These are phyloP conservation scores for Pionites leucogaster DNA, from an alignment of 2,113 vertebrate species.

Conservation along the genomic window DNA sequence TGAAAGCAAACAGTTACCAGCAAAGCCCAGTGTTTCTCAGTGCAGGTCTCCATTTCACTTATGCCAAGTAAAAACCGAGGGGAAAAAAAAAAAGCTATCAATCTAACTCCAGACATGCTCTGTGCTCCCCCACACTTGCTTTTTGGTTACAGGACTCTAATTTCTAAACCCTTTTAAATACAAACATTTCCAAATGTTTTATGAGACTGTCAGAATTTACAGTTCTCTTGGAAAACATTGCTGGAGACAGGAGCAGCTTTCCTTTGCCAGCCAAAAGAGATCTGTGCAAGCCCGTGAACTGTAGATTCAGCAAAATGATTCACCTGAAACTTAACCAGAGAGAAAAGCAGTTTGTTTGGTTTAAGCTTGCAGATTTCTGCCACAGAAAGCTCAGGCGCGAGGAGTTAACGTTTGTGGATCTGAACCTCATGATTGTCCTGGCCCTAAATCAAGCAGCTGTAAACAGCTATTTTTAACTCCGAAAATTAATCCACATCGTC, in stretches of 20 bases:
- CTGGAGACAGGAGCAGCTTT: neutral
- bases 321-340: conserved; percentile 9
- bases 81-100: neutral
- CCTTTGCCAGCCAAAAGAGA: neutral
- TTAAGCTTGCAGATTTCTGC: neutral
- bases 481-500: conserved; percentile 38
- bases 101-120: neutral
- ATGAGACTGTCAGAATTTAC: neutral
- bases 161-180: neutral
- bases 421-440: neutral
- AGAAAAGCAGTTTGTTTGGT: neutral
- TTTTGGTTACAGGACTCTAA: neutral
- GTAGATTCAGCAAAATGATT: conserved; percentile 36
- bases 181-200: neutral
- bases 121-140: neutral
- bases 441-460: conserved; percentile 58
- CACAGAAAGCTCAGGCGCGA: neutral
- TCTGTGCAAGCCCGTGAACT: neutral
- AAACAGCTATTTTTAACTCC: conserved; percentile 65
- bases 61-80: neutral
- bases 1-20: neutral
- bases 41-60: neutral
- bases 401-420: neutral
- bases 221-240: neutral
- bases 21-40: neutral